Base-by-base conservation (phyloP, 2,888 invertebrate species). In the Torymus auratus region DNA sequence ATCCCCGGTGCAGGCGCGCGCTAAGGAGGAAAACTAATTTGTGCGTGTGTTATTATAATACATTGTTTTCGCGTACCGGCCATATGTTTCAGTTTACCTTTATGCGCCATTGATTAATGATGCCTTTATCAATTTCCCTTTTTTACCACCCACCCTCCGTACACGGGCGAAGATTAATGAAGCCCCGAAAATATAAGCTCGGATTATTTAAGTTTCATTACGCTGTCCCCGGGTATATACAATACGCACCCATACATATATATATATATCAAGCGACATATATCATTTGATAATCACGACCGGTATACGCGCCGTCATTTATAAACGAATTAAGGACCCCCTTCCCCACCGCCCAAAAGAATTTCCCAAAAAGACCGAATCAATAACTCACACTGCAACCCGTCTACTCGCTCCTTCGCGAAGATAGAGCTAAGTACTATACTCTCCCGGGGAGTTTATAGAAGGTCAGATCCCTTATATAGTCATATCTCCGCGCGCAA, bases 401-500 rank as follows among this genome's bases (percentile, higher is more conserved):
- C 41, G 1, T 41, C 7, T 7, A 1, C 7, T 41, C 3, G 3
- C 41, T 41, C 41, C 41, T 41, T 10, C 41, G 7, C 5, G 41
- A 41, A 41, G 41, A 41, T 7, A 7, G 41, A 41, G 41, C 41
- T 10, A 28, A 28, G 0, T 28, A 41, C 7, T 10, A 41, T 41
- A 28, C 3, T 7, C 41, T 41, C 41, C 0, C 41, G 11, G 28
- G 15, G n/a, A 61, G 76, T 77, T 73, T 77, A 41, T 62, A 58
- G 69, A 61, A 67, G 64, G 15, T 13, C 20, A 20, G 28, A 14
- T 50, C 61, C 61, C 67, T 65, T n/a, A n/a, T n/a, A n/a, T n/a
- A 53, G 50, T 61, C 70, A 58, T 71, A 75, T 77, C 56, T 69
- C 72, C 58, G 55, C 76, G 80, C 62, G 75, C 80, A 76, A 82